Evolutionary conservation across 2,888 invertebrate species (phyloP).

Genomic region (Drosophila algonquin): DNA sequence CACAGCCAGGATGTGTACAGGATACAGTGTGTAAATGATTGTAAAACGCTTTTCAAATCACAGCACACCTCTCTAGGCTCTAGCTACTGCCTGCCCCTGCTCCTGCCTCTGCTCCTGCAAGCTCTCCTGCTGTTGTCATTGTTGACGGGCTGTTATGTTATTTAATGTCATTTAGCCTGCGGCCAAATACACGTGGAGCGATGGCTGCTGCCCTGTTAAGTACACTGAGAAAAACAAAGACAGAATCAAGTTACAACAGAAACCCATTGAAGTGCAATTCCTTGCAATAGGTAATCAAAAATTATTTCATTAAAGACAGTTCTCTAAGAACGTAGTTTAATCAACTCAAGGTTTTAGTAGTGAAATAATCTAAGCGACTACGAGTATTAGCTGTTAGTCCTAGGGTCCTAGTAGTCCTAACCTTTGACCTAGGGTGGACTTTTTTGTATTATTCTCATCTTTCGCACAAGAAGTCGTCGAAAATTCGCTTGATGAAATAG

Average conservation of each 20-base stretch:
- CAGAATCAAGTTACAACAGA: too few species aligned
- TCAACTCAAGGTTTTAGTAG: too few species aligned
- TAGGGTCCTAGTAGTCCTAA: too few species aligned
- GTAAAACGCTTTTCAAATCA: slow-evolving; percentile 77
- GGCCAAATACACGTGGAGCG: slow-evolving; percentile 75
- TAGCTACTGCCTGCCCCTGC: slow-evolving; percentile 20
- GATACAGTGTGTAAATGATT: slow-evolving; percentile 79
- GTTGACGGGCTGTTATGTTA: slow-evolving; percentile 61
- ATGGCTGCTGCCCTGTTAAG: slow-evolving; percentile 13
- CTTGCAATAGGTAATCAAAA: too few species aligned
- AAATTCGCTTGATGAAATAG: background rate
- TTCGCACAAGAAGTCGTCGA: too few species aligned
- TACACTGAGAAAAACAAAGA: slow-evolving; percentile 9
- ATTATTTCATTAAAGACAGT: too few species aligned
- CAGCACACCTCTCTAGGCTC: slow-evolving; percentile 45
- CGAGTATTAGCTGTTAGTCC: too few species aligned
- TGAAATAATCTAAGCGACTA: too few species aligned
- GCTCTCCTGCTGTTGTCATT: slow-evolving; percentile 50
- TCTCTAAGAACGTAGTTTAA: too few species aligned
- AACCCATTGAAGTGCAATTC: too few species aligned
- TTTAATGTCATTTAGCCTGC: slow-evolving; percentile 81
- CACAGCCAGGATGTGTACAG: slow-evolving; percentile 70
- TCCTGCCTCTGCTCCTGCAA: slow-evolving; percentile 11
- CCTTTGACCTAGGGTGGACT: too few species aligned
- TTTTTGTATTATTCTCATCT: too few species aligned